Conservation (phyloP, 2,888 invertebrate genomes). For the Syrista parreyssii region DNA sequence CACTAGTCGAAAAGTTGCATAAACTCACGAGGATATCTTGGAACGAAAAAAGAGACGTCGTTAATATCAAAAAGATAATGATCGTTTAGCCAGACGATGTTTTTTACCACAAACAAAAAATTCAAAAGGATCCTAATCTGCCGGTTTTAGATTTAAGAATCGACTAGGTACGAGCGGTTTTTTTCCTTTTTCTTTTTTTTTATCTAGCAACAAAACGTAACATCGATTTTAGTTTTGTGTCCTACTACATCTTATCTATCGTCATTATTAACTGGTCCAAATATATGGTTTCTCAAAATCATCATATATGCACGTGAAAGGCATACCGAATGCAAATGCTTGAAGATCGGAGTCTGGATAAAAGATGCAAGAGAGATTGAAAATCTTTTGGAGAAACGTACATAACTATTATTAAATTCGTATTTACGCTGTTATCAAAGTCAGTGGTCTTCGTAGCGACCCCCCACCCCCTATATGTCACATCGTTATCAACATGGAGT, state of each 20-base stretch:
- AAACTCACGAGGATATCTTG: background rate
- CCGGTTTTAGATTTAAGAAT: background rate
- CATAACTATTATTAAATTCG: conserved; percentile 10
- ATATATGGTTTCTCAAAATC: no score
- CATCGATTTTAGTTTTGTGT: no score
- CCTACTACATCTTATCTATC: no score
- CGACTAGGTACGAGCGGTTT: no score
- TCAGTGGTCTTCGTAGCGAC: conserved; percentile 16
- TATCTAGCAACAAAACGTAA: conserved; percentile 16
- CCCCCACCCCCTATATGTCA: conserved; percentile 18
- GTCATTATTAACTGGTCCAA: no score
- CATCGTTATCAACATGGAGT: background rate
- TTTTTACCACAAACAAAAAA: background rate
- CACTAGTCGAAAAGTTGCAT: background rate
- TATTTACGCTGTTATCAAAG: conserved; percentile 24
- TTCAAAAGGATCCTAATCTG: background rate
- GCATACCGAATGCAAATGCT: no score
- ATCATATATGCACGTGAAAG: no score
- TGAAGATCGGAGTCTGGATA: background rate
- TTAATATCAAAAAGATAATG: conserved; percentile 38
- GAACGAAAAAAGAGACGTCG: conserved; percentile 26
- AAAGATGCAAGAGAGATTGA: background rate
- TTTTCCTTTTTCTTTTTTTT: no score
- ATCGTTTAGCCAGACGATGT: conserved; percentile 35
- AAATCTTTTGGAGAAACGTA: background rate